Evolutionary conservation across 2,113 vertebrate genomes (phyloP).

Genomic region (Sander lucioperca): DNA sequence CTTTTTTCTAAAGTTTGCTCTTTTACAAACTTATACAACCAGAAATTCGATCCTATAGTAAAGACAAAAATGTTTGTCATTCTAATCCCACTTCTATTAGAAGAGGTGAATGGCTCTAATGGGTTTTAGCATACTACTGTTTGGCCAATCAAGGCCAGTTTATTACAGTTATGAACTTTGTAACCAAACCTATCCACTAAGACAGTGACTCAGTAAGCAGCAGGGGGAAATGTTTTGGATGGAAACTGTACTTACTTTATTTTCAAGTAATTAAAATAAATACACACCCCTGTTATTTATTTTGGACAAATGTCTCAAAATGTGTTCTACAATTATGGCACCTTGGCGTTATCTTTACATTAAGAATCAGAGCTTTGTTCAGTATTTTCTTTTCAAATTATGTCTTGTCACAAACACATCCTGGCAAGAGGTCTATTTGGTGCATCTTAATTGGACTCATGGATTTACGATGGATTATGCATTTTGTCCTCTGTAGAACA

Average conservation of each 20-base stretch:
- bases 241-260: not conserved
- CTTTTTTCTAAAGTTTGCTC: not conserved
- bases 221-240: not conserved
- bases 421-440: conserved; percentile 23
- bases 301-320: conserved; percentile 4
- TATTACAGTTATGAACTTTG: not conserved
- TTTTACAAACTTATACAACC: not conserved
- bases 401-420: conserved; percentile 35
- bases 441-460: conserved; percentile 49
- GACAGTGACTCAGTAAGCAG: conserved; percentile 16
- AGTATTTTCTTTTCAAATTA: conserved; percentile 23
- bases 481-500: conserved; percentile 12
- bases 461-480: conserved; percentile 53
- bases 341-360: conserved; percentile 22
- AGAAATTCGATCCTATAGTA: not conserved
- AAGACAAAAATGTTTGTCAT: not conserved
- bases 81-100: not conserved
- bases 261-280: not conserved
- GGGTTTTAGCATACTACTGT: not conserved
- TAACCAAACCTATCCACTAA: not conserved
- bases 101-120: too few species aligned
- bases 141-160: not conserved
- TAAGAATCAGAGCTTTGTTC: conserved; percentile 4
- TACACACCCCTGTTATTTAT: not conserved
- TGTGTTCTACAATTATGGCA: not conserved